These are phyloP conservation scores for Heliopora coerulea DNA, from an alignment of 92 coral and sea anemone genomes.

Conservation along the genomic window DNA sequence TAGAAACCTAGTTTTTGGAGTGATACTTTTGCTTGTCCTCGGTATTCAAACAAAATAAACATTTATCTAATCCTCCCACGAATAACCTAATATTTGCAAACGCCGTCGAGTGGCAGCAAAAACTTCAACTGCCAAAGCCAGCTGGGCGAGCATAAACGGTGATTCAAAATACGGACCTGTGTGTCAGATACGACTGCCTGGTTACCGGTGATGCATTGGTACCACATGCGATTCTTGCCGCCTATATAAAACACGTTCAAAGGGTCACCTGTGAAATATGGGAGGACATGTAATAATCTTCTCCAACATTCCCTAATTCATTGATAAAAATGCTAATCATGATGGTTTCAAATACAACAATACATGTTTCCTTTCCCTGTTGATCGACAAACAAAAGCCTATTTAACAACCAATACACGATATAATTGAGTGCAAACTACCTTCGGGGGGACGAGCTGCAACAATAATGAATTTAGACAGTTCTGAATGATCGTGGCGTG, in stretches of 20 bases:
- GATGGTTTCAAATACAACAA: slow-evolving; percentile 33
- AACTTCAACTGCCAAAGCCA: slow-evolving; percentile 21
- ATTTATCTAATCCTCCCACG: slow-evolving; percentile 23
- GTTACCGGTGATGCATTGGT: too few relatives aligned
- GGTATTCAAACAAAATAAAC: slow-evolving; percentile 5
- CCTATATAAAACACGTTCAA: neutral
- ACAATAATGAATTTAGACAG: slow-evolving; percentile 32
- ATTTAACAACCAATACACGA: slow-evolving; percentile 41
- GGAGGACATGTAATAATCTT: slow-evolving; percentile 34
- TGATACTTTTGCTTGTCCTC: neutral
- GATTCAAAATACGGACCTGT: too few relatives aligned
- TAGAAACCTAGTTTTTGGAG: too few relatives aligned
- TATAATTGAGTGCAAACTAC: slow-evolving; percentile 41
- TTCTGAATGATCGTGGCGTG: neutral
- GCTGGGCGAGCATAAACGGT: too few relatives aligned
- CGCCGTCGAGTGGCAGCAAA: slow-evolving; percentile 5
- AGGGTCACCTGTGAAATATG: slow-evolving; percentile 31
- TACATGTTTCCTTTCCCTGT: slow-evolving; percentile 38
- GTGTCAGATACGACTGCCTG: too few relatives aligned
- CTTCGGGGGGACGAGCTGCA: slow-evolving; percentile 36
- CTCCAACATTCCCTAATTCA: slow-evolving; percentile 37
- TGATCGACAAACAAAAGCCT: slow-evolving; percentile 44
- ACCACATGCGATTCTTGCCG: too few relatives aligned
- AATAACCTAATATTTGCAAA: slow-evolving; percentile 37
- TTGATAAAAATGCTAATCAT: slow-evolving; percentile 41